Percentiles rank a stretch among this genome's conserved stretches.
Conservation (phyloP, 2,113 vertebrate genomes). For the Lepisosteus osseus region DNA sequence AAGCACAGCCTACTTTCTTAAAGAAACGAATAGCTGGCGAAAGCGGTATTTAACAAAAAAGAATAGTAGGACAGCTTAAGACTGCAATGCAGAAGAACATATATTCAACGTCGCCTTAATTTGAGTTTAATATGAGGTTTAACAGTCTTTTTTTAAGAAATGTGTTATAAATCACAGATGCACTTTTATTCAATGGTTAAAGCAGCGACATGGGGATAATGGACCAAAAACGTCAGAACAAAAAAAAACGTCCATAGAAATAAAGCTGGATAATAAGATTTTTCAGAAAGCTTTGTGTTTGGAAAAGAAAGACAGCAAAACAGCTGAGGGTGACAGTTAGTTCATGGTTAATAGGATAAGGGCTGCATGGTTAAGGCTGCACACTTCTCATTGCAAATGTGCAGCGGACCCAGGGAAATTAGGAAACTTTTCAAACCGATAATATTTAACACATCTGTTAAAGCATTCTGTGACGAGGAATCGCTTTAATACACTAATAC, state of each 20-base stretch:
- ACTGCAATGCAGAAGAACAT: slow-evolving; percentile 6
- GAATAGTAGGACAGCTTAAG: neutral
- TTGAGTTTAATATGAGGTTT: slow-evolving; percentile 69
- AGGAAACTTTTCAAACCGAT: slow-evolving; percentile 67
- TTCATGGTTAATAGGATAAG: slow-evolving; percentile 99
- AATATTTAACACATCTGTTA: slow-evolving; percentile 98
- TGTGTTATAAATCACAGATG: slow-evolving; percentile 93
- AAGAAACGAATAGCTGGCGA: too few species aligned
- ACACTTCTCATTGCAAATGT: slow-evolving; percentile 80
- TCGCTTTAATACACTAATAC: slow-evolving; percentile 49
- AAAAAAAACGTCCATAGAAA: slow-evolving; percentile 83
- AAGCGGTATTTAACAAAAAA: neutral
- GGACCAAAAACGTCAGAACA: slow-evolving; percentile 70
- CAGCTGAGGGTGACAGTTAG: slow-evolving; percentile 98
- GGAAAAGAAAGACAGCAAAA: slow-evolving; percentile 76
- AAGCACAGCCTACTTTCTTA: too few species aligned
- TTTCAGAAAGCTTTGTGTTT: slow-evolving; percentile 82
- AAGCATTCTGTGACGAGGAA: slow-evolving; percentile 65
- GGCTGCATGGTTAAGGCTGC: slow-evolving; percentile 73
- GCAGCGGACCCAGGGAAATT: slow-evolving; percentile 64
- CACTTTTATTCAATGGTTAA: slow-evolving; percentile 89
- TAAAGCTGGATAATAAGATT: slow-evolving; percentile 89
- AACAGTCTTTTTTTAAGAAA: slow-evolving; percentile 61
- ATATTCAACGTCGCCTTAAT: slow-evolving; percentile 68
- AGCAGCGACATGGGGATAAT: slow-evolving; percentile 80